These are phyloP conservation scores for human (Homo sapiens) DNA, from an alignment of 2,113 vertebrate genomes.

Conservation along the genomic window DNA sequence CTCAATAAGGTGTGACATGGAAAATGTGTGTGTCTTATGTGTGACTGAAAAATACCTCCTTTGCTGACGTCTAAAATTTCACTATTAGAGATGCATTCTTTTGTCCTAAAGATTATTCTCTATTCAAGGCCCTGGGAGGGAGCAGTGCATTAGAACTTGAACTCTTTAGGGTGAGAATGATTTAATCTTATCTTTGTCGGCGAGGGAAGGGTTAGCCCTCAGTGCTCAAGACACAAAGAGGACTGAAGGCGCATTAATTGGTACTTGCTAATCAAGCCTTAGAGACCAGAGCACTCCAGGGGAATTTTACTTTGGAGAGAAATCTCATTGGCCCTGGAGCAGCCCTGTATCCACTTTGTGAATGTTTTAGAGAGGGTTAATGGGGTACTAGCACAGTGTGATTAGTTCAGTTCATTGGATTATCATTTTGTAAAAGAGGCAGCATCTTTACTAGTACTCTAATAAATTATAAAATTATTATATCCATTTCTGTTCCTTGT, in stretches of 20 bases:
- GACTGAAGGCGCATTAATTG: not conserved
- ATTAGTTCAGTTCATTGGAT: not conserved
- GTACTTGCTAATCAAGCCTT: not conserved
- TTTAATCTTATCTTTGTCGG: not conserved
- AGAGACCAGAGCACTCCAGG: not conserved
- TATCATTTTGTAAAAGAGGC: not conserved
- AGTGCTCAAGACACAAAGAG: not conserved
- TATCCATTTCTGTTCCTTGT: not conserved
- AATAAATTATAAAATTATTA: not conserved
- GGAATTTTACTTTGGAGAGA: not conserved
- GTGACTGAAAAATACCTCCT: not conserved
- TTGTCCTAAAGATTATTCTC: not conserved
- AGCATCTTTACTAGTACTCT: not conserved
- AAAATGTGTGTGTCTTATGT: not conserved
- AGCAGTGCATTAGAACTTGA: not conserved
- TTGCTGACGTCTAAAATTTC: not conserved
- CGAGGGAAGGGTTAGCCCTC: not conserved
- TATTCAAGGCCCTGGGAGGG: not conserved
- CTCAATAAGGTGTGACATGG: not conserved
- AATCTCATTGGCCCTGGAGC: not conserved
- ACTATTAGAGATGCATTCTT: not conserved
- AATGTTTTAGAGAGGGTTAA: no score
- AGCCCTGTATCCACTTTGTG: not conserved
- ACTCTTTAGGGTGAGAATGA: not conserved
- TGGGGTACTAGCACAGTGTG: not conserved